Evolutionary conservation across 2,797 vertebrate genomes (phyloP).

Genomic region (Cynodonichthys magdalenae): DNA sequence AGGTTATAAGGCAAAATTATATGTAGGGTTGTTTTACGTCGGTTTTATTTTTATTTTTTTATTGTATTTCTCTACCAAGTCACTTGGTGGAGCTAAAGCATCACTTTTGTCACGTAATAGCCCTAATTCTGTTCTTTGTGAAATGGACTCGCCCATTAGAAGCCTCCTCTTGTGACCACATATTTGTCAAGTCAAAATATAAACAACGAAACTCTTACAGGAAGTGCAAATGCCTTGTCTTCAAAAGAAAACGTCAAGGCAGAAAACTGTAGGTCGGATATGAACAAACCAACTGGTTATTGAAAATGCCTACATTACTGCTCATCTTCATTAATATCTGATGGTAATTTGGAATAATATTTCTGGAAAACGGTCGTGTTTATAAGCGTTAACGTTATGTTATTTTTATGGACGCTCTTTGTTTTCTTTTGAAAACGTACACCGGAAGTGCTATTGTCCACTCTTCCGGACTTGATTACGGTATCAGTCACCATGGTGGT

Average conservation of each 20-base stretch:
- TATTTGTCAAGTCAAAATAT: slow-evolving; percentile 38
- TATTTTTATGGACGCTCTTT: not conserved
- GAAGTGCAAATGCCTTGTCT: slow-evolving; percentile 14
- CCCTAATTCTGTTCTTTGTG: slow-evolving; percentile 43
- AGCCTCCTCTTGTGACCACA: slow-evolving; percentile 59
- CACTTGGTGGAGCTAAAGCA: slow-evolving; percentile 65
- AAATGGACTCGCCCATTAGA: slow-evolving; percentile 81
- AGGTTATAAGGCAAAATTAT: not conserved
- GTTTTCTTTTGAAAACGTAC: slow-evolving; percentile 50
- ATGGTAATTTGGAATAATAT: not conserved
- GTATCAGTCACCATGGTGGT: slow-evolving; percentile 86
- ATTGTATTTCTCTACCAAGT: not conserved
- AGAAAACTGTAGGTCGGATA: not conserved
- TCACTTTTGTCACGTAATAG: not conserved
- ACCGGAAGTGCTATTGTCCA: not conserved
- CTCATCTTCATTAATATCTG: not conserved
- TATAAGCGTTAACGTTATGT: too few relatives aligned
- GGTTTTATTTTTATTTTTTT: not conserved
- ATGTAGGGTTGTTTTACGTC: not conserved
- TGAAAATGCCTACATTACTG: not conserved
- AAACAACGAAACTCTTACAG: not conserved
- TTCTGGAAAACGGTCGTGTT: not conserved
- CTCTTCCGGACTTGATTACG: not conserved
- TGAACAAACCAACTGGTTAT: not conserved
- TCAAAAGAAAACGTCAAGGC: slow-evolving; percentile 22